Conservation (phyloP, 2,888 invertebrate species). For the Andrena praecox region DNA sequence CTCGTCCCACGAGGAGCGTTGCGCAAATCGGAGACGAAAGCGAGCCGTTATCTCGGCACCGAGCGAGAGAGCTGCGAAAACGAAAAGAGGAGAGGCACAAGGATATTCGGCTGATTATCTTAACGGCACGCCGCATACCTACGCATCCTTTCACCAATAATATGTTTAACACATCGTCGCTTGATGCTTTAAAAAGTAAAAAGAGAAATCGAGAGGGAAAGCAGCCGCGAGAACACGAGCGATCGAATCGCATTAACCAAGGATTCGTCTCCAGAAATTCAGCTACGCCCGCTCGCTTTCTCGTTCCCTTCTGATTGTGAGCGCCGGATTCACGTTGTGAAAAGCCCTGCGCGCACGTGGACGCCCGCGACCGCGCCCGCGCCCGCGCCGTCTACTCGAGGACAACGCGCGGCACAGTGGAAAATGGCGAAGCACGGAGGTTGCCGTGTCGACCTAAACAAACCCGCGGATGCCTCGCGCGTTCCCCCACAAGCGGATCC, state of each 20-base stretch:
- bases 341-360: background rate
- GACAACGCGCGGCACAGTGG: background rate
- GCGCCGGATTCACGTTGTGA: background rate
- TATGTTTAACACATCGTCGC: constrained; percentile 66
- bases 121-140: constrained; percentile 43
- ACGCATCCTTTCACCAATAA: constrained; percentile 70
- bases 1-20: constrained; percentile 27
- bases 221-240: constrained; percentile 49
- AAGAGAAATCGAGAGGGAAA: constrained; percentile 73
- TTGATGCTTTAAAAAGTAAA: constrained; percentile 61
- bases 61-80: background rate
- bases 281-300: constrained; percentile 23
- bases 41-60: constrained; percentile 10
- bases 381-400: background rate
- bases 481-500: constrained; percentile 60
- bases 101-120: constrained; percentile 52
- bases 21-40: constrained; percentile 34
- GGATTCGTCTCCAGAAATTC: constrained; percentile 38
- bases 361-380: too few relatives aligned
- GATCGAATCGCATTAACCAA: constrained; percentile 57
- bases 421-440: background rate
- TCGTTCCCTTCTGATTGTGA: constrained; percentile 8
- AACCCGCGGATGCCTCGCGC: constrained; percentile 35
- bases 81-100: constrained; percentile 20
- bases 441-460: constrained; percentile 27